These are phyloP conservation scores for Syrphus vitripennis DNA, from an alignment of 2,888 invertebrate genomes.

Conservation along the genomic window DNA sequence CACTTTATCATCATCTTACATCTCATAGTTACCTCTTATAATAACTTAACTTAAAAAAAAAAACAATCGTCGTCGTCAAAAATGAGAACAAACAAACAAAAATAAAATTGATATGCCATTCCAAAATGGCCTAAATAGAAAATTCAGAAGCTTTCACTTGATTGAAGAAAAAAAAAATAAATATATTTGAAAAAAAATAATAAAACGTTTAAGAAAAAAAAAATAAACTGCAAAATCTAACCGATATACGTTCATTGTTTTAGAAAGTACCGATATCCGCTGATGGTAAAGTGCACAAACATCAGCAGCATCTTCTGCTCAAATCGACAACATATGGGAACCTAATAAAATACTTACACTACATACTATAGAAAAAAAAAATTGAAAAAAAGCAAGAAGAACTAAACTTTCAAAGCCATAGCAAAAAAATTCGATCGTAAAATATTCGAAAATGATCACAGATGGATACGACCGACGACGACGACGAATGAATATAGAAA, in stretches of 20 bases:
- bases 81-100: not conserved
- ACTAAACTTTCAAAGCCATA: slow-evolving; percentile 21
- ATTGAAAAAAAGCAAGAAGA: not conserved
- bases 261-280: slow-evolving; percentile 62
- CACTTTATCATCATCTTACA: not conserved
- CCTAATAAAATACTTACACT: not conserved
- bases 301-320: slow-evolving; percentile 21
- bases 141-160: slow-evolving; percentile 69
- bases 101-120: slow-evolving; percentile 34
- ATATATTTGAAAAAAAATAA: not conserved
- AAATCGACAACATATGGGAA: slow-evolving; percentile 54
- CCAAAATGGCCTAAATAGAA: slow-evolving; percentile 62
- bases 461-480: slow-evolving; percentile 27
- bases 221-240: not conserved
- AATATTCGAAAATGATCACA: slow-evolving; percentile 57
- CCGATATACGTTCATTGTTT: slow-evolving; percentile 47
- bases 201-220: slow-evolving; percentile 21
- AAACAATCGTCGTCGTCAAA: not conserved
- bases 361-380: not conserved
- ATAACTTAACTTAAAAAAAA: not conserved
- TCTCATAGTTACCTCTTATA: not conserved
- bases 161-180: slow-evolving; percentile 7
- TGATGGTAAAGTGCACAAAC: slow-evolving; percentile 18
- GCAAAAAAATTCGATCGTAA: slow-evolving; percentile 48
- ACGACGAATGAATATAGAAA: not conserved